Base-by-base conservation (phyloP, 2,113 vertebrate genomes). In the Lonchura striata region DNA sequence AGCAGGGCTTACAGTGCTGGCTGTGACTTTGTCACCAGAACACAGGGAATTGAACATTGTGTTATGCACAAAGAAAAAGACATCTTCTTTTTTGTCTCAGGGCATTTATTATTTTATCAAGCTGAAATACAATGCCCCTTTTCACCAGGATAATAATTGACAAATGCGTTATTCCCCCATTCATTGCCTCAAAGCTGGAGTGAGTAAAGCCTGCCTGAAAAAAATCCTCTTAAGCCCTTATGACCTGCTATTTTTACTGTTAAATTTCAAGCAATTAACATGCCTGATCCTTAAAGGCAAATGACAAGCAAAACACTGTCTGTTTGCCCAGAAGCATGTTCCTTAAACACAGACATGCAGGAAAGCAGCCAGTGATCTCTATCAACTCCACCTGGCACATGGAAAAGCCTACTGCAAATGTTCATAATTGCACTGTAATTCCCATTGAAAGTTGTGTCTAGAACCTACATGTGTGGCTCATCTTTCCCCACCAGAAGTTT, bases 121-220 rank as follows among this genome's bases (percentile, higher is more conserved):
- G 37, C 82, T 66, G 75, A 72, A 83, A 66, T 12, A 96, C 93
- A 97, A 93, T 69, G 72, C 35, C 17, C 30, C 71, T 86, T 96
- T 95, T 95, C 80, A 92, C 25, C 24, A 69, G 74, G 47, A 49
- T 61, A 90, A 95, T 82, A 94, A 93, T 28, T 42, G 64, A 93
- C 87, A 96, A 96, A 96, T 10, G 60, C 24, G 31, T 84, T 63
- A 88, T 90, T 90, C 89, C 85, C 82, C 82, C 77, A 33, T 54
- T 63, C 79, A 30, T 18, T 66, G 79, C 60, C 69, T 56, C 82
- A 49, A 68, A 86, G 82, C 79, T 64, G 57, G 47, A 83, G 85
- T n/a, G n/a, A 90, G 71, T 85, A 88, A 95, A 85, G 70, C 4
- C 1, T 15, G 85, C 52, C 71, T 56, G 42, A 66, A 85, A 78